Base-by-base conservation (phyloP, 2,113 vertebrate genomes). In the Nothocercus nigrocapillus region DNA sequence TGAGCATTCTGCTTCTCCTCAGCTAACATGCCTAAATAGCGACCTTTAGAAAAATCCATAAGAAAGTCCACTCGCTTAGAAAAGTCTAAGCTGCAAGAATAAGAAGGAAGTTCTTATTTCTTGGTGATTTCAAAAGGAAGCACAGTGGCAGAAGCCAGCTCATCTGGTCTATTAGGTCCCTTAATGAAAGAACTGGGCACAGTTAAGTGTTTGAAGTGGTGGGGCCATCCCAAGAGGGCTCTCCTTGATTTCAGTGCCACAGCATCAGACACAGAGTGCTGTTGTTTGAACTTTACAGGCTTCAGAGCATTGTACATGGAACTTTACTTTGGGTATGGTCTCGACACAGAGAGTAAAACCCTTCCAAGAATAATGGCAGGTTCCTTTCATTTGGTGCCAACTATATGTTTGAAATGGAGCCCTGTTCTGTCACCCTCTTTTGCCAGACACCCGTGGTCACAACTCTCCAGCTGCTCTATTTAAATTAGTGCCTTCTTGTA, bases 401-500 rank as follows among this genome's bases (percentile, higher is more conserved):
- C 18, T 32, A n/a, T 5, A 27, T 18, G n/a, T 91, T 91, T 92
- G 64, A 62, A 82, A 68, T 12, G 9, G 0, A 44, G 53, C 25
- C 25, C 32, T 92, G 9, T 18, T 80, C 59, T 90, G 22, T 79
- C 61, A 45, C 73, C 19, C 32, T 72, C 16, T 53, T 53, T 87
- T 85, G 89, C 74, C 70, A 66, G 42, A 61, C 61, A 82, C 32
- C 62, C 68, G 44, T 1, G 10, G 69, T 30, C 77, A 72, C 3
- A 1, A 59, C 22, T 44, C 53, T 89, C 77, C 94, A 95, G 69
- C 66, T 92, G 87, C 82, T 89, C 84, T 82, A 56, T 36, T 88
- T 85, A 62, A 87, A 94, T 80, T 24, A 63, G 30, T 58, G 44
- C 1, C 47, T 54, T 76, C 86, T 42, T 70, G 32, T 73, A 36